These are phyloP conservation scores for Gymnoscelis rufifasciata DNA, from an alignment of 2,888 invertebrate genomes.

Conservation along the genomic window DNA sequence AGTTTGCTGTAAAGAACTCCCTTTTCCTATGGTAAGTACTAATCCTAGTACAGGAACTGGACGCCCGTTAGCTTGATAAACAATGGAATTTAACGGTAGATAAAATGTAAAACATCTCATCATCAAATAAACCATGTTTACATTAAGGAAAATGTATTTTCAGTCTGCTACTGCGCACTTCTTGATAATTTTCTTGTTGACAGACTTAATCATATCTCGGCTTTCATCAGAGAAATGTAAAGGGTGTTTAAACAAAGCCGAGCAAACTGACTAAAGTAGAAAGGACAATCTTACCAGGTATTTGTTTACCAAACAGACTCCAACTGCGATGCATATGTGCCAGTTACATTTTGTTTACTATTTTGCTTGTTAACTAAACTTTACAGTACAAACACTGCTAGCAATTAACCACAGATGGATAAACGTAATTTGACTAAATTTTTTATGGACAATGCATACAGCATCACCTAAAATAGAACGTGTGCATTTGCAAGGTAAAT, in stretches of 20 bases:
- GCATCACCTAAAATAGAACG: too few relatives aligned
- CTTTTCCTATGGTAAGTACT: too few relatives aligned
- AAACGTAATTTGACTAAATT: conserved; percentile 8
- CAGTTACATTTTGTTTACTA: conserved; percentile 46
- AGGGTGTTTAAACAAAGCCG: conserved; percentile 36
- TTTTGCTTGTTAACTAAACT: conserved; percentile 33
- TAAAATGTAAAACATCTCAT: too few relatives aligned
- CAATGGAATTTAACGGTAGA: too few relatives aligned
- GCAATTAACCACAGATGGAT: conserved; percentile 18
- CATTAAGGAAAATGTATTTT: conserved; percentile 4
- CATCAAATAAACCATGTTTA: background rate
- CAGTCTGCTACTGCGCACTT: conserved; percentile 40
- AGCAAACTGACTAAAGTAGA: conserved; percentile 32
- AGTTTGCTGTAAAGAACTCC: too few relatives aligned
- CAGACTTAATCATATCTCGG: conserved; percentile 40
- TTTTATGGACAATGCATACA: too few relatives aligned
- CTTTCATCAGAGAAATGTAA: conserved; percentile 39
- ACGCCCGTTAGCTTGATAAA: too few relatives aligned
- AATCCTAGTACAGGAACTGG: too few relatives aligned
- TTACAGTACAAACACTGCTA: conserved; percentile 20
- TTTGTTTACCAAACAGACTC: conserved; percentile 59
- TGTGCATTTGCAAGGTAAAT: too few relatives aligned
- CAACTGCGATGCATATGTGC: conserved; percentile 54
- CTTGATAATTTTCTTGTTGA: conserved; percentile 40
- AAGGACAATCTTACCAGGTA: conserved; percentile 21